Base-by-base conservation (phyloP, 2,888 invertebrate genomes). In the Drosophila vallismaia region DNA sequence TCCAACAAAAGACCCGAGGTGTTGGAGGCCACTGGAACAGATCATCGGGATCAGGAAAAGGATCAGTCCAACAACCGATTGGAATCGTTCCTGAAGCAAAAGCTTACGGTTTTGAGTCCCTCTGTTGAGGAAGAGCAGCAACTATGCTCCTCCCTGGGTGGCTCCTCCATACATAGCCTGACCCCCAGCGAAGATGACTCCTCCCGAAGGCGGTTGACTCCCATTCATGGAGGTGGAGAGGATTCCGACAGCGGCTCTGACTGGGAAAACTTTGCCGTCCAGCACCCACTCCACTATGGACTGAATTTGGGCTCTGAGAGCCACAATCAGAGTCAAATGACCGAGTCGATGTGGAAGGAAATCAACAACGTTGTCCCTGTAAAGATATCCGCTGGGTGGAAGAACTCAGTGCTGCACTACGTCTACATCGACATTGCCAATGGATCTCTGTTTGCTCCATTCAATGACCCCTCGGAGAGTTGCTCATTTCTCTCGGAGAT, bases 291-390 rank as follows among this genome's bases (percentile, higher is more conserved):
- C 40, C 89, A 89, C 28, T 84, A 84, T 12, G 89, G 86, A 4
- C 67, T 79, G 36, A 89, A 88, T 72, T 52, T 77, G 36, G 87
- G 85, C 52, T 69, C 71, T 0, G 87, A 88, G 60, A 70, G 75
- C 2, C 83, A 82, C 59, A 76, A 74, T 0, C 83, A 82, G 58
- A 76, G 94, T 0, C 95, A 95, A 86, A 93, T 96, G 63, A 93
- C 95, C 29, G 95, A 95, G 82, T 94, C 94, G 26, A 92, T 96
- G 36, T 91, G 96, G 72, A 94, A 94, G 74, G 95, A 96, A 90
- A 94, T 95, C 14, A 90, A 79, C 56, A 91, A 89, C 71, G 91
- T 91, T 38, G 80, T 89, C 48, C 91, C 91, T 0, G 83, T 91
- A 9, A 91, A 91, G 55, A 86, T 91, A 24, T 90, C 90, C 3